Conservation (phyloP, 2,888 invertebrate species). For the Archips crataeganus region DNA sequence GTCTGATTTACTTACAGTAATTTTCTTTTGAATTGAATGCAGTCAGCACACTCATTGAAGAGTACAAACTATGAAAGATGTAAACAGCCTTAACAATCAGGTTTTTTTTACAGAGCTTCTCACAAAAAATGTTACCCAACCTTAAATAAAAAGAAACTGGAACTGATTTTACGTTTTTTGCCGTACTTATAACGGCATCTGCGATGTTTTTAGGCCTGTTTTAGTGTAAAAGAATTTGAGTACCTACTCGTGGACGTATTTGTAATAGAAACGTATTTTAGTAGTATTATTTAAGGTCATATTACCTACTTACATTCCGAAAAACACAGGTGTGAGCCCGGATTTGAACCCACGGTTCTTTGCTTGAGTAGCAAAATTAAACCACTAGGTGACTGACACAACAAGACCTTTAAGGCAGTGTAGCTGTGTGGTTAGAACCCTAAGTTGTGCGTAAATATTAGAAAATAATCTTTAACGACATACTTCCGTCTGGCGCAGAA, state of each 20-base stretch:
- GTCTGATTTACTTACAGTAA: neutral
- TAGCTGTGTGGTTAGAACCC: too few relatives aligned
- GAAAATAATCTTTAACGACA: neutral
- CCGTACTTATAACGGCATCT: constrained; percentile 20
- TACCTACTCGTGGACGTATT: too few relatives aligned
- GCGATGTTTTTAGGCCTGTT: neutral
- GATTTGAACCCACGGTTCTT: too few relatives aligned
- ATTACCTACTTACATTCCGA: too few relatives aligned
- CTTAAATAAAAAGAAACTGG: constrained; percentile 13
- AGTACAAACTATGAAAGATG: neutral
- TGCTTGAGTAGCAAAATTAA: too few relatives aligned
- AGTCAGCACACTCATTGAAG: neutral
- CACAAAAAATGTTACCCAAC: constrained; percentile 18
- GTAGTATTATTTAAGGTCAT: too few relatives aligned
- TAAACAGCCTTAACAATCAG: constrained; percentile 19
- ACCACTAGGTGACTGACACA: too few relatives aligned
- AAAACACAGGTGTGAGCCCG: too few relatives aligned
- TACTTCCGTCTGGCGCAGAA: neutral
- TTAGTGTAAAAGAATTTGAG: neutral
- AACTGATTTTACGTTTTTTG: constrained; percentile 17
- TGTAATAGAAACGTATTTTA: too few relatives aligned
- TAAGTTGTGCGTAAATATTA: neutral
- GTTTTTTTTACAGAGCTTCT: constrained; percentile 23
- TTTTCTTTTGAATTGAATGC: neutral
- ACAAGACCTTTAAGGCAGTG: too few relatives aligned